Evolutionary conservation across 53 echinoderm and acorn worm species (phyloP).

Genomic region (Pentamera pediparva): DNA sequence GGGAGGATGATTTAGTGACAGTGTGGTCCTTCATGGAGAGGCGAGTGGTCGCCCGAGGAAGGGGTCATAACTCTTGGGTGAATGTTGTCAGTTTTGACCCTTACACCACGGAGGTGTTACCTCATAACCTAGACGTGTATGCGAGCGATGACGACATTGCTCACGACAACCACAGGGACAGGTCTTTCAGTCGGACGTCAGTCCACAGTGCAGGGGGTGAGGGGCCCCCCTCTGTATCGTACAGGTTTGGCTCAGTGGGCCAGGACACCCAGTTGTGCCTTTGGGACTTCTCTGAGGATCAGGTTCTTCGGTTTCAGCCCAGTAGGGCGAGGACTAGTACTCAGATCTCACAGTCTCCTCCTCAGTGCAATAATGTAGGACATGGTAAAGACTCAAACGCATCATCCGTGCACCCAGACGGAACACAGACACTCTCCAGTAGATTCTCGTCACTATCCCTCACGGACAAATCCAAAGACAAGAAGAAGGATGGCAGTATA

Average conservation of each 20-base stretch:
- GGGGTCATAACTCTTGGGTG: constrained; percentile 91
- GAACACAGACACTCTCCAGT: constrained; percentile 64
- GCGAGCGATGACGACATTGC: constrained; percentile 87
- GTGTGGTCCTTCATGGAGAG: constrained; percentile 91
- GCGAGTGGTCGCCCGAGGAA: constrained; percentile 77
- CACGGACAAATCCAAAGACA: constrained; percentile 88
- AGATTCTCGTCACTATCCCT: constrained; percentile 70
- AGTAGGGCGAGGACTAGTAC: constrained; percentile 86
- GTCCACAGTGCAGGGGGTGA: constrained; percentile 55
- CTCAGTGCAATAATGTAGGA: constrained; percentile 72
- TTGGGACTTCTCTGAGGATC: constrained; percentile 96
- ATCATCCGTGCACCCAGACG: constrained; percentile 61
- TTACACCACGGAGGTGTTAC: constrained; percentile 70
- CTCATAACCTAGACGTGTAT: constrained; percentile 63
- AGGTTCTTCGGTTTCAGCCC: constrained; percentile 71
- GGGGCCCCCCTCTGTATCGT: constrained; percentile 63
- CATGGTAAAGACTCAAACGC: constrained; percentile 60
- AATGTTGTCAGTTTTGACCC: constrained; percentile 90
- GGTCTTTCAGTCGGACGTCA: constrained; percentile 88
- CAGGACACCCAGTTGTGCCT: constrained; percentile 98
- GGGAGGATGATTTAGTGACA: constrained; percentile 90
- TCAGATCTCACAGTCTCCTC: constrained; percentile 58
- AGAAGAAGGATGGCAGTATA: constrained; percentile 91
- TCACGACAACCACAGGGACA: constrained; percentile 55
- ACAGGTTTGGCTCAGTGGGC: constrained; percentile 92